These are phyloP conservation scores for Condylura cristata DNA, from an alignment of 2,113 vertebrate genomes.

Conservation along the genomic window DNA sequence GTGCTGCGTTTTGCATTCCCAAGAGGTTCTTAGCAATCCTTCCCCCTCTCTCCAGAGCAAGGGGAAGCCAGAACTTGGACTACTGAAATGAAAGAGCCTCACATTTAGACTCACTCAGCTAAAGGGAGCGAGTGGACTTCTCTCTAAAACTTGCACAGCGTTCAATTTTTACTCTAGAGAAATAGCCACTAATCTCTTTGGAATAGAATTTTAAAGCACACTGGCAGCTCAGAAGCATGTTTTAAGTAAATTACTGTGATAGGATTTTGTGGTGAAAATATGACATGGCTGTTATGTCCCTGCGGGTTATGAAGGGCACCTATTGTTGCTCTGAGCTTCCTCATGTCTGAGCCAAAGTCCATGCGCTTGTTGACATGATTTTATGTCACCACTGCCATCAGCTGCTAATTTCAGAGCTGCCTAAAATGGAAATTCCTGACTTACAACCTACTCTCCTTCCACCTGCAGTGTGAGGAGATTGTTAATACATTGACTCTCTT, in stretches of 20 bases:
- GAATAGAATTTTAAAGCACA: slow-evolving; percentile 58
- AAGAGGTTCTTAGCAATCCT: not conserved
- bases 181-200: not conserved
- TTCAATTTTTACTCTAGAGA: not conserved
- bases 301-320: not conserved
- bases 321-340: not conserved
- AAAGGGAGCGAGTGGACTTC: not conserved
- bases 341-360: slow-evolving; percentile 11
- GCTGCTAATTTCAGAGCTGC: slow-evolving; percentile 24
- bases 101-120: not conserved
- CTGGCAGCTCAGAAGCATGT: slow-evolving; percentile 37
- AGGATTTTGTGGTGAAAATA: not conserved
- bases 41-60: not conserved
- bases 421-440: slow-evolving; percentile 64
- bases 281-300: not conserved
- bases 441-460: slow-evolving; percentile 33
- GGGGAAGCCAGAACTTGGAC: not conserved
- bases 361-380: slow-evolving; percentile 34
- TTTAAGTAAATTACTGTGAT: slow-evolving; percentile 44
- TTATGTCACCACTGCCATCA: slow-evolving; percentile 42
- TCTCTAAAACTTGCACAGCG: not conserved
- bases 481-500: slow-evolving; percentile 63
- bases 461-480: not conserved
- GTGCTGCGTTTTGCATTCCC: not conserved
- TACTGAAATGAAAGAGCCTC: not conserved